Evolutionary conservation across 2,113 vertebrate genomes (phyloP).

Genomic region (Charina bottae): DNA sequence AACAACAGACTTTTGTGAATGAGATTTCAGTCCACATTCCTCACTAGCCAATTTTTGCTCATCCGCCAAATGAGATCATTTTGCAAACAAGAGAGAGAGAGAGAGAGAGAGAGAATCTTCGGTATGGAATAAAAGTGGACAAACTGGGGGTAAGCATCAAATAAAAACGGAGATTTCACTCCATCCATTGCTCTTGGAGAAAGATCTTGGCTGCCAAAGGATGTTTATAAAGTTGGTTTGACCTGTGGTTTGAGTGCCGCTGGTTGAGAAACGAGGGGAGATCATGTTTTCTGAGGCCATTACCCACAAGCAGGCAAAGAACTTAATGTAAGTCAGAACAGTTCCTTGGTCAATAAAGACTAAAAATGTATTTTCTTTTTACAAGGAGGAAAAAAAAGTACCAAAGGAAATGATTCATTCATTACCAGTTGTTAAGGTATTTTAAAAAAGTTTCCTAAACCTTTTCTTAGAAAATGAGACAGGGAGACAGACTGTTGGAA

Average conservation of each 20-base stretch:
- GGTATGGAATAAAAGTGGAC: constrained; percentile 50
- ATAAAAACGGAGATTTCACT: constrained; percentile 50
- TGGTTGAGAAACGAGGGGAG: constrained; percentile 50
- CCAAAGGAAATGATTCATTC: constrained; percentile 71
- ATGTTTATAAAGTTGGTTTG: constrained; percentile 56
- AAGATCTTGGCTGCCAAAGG: constrained; percentile 14
- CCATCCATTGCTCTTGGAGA: constrained; percentile 9
- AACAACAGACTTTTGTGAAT: constrained; percentile 66
- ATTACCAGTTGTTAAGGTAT: constrained; percentile 67
- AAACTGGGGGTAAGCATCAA: constrained; percentile 50
- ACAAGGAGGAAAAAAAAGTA: constrained; percentile 26
- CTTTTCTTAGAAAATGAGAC: constrained; percentile 61
- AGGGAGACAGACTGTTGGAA: not conserved
- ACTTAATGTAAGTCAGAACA: constrained; percentile 38
- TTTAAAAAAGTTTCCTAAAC: constrained; percentile 69
- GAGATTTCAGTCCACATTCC: constrained; percentile 56
- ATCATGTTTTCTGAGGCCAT: constrained; percentile 52
- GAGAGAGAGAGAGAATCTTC: constrained; percentile 37
- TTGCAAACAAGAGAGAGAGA: not conserved
- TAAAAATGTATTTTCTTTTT: not conserved
- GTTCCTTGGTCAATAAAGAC: constrained; percentile 11
- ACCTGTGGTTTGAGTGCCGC: constrained; percentile 10
- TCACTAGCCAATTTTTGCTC: constrained; percentile 47
- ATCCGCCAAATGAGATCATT: constrained; percentile 60
- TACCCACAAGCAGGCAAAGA: constrained; percentile 29